phyloP scores from a whole-genome alignment of 2,113 vertebrate genomes.

The Gopherus evgoodei region DNA sequence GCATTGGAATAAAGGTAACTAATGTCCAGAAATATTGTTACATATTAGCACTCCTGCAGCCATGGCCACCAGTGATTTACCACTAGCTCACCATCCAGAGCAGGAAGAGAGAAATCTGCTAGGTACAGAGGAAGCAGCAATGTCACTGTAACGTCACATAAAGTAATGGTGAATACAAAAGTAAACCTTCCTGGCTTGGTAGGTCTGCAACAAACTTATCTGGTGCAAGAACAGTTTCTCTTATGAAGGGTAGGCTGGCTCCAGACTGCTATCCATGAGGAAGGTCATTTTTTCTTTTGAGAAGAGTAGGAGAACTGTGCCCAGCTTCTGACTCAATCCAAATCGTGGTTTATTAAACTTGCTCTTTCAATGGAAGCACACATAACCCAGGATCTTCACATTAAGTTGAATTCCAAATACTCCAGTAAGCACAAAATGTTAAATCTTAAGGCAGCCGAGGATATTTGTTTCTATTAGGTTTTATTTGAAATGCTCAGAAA shows the following conservation, averaged over 20 bases:
- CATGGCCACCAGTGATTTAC: neutral
- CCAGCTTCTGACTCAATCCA: neutral
- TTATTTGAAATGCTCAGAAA: neutral
- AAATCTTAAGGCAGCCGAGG: neutral
- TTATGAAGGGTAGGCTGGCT: neutral
- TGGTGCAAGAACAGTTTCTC: neutral
- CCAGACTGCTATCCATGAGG: neutral
- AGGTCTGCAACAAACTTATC: neutral
- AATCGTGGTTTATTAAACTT: neutral
- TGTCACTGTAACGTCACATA: neutral
- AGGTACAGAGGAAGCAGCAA: neutral
- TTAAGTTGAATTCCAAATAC: neutral
- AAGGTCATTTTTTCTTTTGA: neutral
- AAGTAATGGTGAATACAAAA: neutral
- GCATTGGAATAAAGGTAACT: neutral
- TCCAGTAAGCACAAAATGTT: neutral
- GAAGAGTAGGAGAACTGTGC: neutral
- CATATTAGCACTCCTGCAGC: neutral
- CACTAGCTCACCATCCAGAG: neutral
- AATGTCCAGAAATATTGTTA: neutral
- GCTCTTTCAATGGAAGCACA: neutral
- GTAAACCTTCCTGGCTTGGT: neutral
- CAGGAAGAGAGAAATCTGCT: neutral
- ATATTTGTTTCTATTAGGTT: neutral
- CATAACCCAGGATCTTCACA: neutral